These are phyloP conservation scores for Poecilus cupreus DNA, from an alignment of 2,888 invertebrate genomes.

Conservation along the genomic window DNA sequence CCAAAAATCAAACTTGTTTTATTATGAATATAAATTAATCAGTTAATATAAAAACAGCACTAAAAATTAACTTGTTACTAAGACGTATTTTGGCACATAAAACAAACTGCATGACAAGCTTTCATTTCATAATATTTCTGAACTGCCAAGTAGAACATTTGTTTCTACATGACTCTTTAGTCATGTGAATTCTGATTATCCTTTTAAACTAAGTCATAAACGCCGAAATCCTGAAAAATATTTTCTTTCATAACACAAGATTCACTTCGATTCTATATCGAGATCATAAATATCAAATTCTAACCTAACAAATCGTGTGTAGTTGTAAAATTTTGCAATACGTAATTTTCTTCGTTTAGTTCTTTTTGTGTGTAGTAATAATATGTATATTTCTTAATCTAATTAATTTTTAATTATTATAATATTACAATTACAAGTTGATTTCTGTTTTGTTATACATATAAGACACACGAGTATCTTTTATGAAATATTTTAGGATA, in stretches of 20 bases:
- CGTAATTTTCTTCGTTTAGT: no score
- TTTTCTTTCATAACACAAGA: not conserved
- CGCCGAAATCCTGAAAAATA: not conserved
- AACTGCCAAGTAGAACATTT: slow-evolving; percentile 1
- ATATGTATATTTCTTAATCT: no score
- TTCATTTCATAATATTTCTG: slow-evolving; percentile 2
- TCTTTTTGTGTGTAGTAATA: no score
- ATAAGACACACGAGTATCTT: no score
- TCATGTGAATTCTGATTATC: slow-evolving; percentile 1
- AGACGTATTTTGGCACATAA: not conserved
- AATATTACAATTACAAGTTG: no score
- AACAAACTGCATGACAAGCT: not conserved
- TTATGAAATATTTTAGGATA: no score
- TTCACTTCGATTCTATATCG: not conserved
- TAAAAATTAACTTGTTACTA: not conserved
- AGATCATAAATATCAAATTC: no score
- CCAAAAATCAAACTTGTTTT: not conserved
- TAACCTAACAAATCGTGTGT: no score
- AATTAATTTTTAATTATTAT: no score
- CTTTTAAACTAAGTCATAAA: not conserved
- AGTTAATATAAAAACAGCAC: not conserved
- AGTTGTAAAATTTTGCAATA: no score
- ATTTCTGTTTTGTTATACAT: no score
- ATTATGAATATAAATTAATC: not conserved
- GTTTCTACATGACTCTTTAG: not conserved